A percentile compares a stretch with the other conserved stretches of the same genome.
These are phyloP conservation scores for Parthenolecanium corni DNA, from an alignment of 2,888 invertebrate genomes.

Conservation along the genomic window DNA sequence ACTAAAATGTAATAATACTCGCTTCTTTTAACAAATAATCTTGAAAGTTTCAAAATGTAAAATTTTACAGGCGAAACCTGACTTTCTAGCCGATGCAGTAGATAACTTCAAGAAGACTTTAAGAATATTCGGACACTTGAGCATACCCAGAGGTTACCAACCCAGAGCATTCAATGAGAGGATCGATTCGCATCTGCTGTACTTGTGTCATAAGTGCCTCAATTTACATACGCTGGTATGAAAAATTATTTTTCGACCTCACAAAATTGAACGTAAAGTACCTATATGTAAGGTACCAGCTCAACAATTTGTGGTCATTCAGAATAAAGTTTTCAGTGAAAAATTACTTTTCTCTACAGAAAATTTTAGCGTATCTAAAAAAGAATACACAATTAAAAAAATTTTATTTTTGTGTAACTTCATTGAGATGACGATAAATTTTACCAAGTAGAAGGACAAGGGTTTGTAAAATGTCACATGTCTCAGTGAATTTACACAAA, in stretches of 20 bases:
- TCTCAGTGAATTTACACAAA: too few relatives aligned
- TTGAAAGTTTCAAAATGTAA: background rate
- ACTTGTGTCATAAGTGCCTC: conserved; percentile 54
- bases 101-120: conserved; percentile 53
- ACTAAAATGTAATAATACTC: background rate
- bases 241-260: too few relatives aligned
- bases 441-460: too few relatives aligned
- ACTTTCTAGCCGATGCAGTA: conserved; percentile 45
- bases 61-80: conserved; percentile 42
- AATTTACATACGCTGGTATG: conserved; percentile 56
- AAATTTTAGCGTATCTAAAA: too few relatives aligned
- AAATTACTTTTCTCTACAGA: too few relatives aligned
- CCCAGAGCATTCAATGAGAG: conserved; percentile 57
- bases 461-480: too few relatives aligned
- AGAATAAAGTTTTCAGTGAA: too few relatives aligned
- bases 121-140: conserved; percentile 54
- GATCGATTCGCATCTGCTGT: conserved; percentile 54
- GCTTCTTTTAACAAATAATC: background rate
- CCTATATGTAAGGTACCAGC: too few relatives aligned
- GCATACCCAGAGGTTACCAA: conserved; percentile 53
- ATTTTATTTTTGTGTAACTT: too few relatives aligned
- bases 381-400: too few relatives aligned
- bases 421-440: too few relatives aligned
- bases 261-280: background rate
- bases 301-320: too few relatives aligned